Evolutionary conservation across 2,888 invertebrate genomes (phyloP), one percentile per base, ranked within the genome.

Genomic region (Rhingia campestris): DNA sequence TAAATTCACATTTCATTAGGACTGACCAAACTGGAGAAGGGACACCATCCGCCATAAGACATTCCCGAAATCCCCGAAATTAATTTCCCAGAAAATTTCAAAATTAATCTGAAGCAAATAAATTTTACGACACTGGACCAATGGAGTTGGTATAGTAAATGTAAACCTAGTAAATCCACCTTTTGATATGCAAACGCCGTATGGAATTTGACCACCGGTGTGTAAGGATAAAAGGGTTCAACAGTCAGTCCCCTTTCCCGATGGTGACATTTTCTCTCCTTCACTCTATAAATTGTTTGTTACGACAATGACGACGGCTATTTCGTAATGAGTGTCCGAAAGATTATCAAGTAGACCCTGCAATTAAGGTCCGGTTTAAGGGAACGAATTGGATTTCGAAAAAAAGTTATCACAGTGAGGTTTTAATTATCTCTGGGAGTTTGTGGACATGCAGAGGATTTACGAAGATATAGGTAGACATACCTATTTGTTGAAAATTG

Each of bases 71-170:
- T 86, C 86, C 88, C 87, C 86, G 88, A 89, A 90, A 89, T 90
- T 90, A 90, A 90, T 90, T 90, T 90, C 87, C 90, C 88, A 90
- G 90, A 90, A 90, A 90, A 90, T 90, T 87, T 89, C 86, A 88
- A 89, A 90, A 90, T 90, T 90, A 89, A 89, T 88, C 87, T 88
- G 86, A 86, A 86, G 86, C 79, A 70, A 79, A 74, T 69, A 63
- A 80, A 69, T 58, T 72, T 32, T 10, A 47, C 45, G 41, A 35
- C 61, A 47, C 37, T 6, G 45, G 32, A 35, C 51, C 45, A 49
- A 54, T 58, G 43, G 30, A n/a, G 33, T 45, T 45, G 12, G 45
- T 4, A 41, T 22, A 37, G 35, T 9, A 47, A 4, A 47, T 12
- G 4, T 6, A 12, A 66, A 14, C 35, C 72, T 56, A 33, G 77